Conservation (phyloP, 2,113 vertebrate genomes). For the Aegithalos caudatus region DNA sequence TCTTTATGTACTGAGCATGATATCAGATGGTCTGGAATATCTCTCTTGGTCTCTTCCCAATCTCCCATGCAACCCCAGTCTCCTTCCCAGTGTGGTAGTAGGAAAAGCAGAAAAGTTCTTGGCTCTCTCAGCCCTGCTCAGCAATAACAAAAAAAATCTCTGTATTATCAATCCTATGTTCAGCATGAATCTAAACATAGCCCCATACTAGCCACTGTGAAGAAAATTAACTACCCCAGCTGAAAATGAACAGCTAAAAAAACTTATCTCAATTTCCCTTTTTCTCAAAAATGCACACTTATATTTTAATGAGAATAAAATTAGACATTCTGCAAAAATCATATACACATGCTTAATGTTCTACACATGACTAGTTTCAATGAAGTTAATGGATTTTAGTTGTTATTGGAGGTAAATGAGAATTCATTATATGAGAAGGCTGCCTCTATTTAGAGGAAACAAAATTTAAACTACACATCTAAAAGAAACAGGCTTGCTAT, state of each 20-base stretch:
- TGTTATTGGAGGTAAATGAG: background rate
- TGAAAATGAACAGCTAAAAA: background rate
- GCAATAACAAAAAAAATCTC: background rate
- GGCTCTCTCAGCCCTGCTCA: background rate
- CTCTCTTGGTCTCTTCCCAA: background rate
- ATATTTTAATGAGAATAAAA: constrained; percentile 11
- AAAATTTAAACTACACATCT: background rate
- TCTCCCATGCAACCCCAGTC: too few species aligned
- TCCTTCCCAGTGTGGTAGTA: background rate
- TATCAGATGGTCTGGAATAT: background rate
- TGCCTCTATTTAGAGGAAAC: background rate
- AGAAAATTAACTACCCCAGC: background rate
- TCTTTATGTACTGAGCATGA: background rate
- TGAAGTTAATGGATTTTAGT: constrained; percentile 20
- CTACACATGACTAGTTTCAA: background rate
- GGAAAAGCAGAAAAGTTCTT: background rate
- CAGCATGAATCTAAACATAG: background rate
- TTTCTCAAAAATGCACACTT: background rate
- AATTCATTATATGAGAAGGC: background rate
- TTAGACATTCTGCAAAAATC: constrained; percentile 5
- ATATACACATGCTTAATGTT: background rate
- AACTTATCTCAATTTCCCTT: background rate
- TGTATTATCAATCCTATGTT: background rate
- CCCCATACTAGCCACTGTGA: background rate
- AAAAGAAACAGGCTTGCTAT: background rate